Conservation (phyloP, 2,797 vertebrate genomes). For the Enteromius afrohamiltoni region DNA sequence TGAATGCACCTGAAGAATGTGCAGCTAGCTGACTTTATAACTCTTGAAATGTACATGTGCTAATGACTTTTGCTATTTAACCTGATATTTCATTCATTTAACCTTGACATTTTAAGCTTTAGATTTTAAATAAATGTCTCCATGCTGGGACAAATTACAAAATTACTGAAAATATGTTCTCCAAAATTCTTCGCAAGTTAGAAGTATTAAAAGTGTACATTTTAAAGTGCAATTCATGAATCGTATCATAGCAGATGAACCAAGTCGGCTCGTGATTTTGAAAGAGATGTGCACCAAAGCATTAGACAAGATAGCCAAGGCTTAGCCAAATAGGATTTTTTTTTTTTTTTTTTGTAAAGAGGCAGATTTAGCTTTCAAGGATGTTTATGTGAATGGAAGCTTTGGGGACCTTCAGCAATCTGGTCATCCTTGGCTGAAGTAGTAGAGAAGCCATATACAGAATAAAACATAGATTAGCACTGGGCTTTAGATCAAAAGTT, state of each 20-base stretch:
- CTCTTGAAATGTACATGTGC: not conserved
- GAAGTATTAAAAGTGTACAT: not conserved
- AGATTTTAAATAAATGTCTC: not conserved
- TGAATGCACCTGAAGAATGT: not conserved
- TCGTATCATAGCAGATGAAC: not conserved
- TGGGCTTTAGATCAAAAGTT: not conserved
- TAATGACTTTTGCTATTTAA: not conserved
- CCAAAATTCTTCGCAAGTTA: not conserved
- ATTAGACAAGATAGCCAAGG: not conserved
- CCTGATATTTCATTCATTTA: not conserved
- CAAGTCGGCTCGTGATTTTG: not conserved
- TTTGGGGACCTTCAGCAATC: not conserved
- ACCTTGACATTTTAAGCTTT: too few species aligned
- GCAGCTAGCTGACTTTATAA: not conserved
- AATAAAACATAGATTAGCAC: not conserved
- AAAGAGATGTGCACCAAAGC: not conserved
- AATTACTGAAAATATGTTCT: not conserved
- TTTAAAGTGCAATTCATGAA: not conserved
- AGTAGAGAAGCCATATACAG: not conserved
- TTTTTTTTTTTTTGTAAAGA: not conserved
- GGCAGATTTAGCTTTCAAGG: not conserved
- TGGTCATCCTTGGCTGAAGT: slow-evolving; percentile 11
- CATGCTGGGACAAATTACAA: not conserved
- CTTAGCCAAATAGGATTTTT: not conserved
- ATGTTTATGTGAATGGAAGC: slow-evolving; percentile 8